Conservation (phyloP, 2,113 vertebrate species). For the Phylloscopus trochilus region DNA sequence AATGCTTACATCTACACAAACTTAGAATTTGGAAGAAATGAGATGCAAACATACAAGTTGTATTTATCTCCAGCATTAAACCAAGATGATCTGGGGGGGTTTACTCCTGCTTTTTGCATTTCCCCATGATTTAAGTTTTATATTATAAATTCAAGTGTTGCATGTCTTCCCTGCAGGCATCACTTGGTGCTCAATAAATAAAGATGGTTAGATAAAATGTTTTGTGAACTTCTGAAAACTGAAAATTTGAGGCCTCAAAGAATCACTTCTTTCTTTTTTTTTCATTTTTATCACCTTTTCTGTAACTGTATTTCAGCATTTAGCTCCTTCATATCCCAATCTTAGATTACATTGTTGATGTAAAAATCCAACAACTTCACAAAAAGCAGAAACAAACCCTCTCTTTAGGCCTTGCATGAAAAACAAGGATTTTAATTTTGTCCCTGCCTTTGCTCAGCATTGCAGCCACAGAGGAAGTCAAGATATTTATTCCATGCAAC, state of each 20-base stretch:
- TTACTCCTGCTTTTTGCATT: background rate
- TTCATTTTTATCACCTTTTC: background rate
- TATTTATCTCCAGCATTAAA: background rate
- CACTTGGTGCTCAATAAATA: background rate
- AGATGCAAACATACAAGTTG: background rate
- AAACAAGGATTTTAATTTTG: background rate
- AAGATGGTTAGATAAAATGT: background rate
- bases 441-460: background rate
- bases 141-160: background rate
- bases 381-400: background rate
- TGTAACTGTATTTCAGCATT: background rate
- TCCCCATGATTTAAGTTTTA: background rate
- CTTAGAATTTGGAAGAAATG: background rate
- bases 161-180: background rate
- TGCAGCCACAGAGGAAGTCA: background rate
- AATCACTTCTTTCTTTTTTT: background rate
- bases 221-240: background rate
- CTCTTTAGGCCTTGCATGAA: background rate
- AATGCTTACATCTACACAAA: accelerated
- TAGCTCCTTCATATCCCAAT: background rate
- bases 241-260: background rate
- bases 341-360: background rate
- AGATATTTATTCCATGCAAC: background rate
- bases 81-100: background rate
- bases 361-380: background rate